phyloP scores from a whole-genome alignment of 2,888 invertebrate species.

The Caenorhabditis zanzibari region DNA sequence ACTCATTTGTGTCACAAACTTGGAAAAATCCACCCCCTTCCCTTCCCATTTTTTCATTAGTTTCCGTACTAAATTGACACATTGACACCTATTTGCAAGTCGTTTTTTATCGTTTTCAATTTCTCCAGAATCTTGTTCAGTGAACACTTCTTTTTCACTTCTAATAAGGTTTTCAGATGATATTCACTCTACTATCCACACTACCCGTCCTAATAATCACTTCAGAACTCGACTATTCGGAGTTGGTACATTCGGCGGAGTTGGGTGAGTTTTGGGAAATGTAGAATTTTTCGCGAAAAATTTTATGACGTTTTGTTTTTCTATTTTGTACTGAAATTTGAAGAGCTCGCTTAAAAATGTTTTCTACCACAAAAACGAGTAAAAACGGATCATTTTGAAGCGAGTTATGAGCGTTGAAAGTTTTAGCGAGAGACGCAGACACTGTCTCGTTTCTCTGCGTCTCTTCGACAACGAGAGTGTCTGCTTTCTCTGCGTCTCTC shows the following conservation, averaged over 20 bases:
- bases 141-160: not conserved
- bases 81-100: conserved; percentile 31
- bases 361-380: no score
- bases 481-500: no score
- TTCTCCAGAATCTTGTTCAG: not conserved
- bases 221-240: conserved; percentile 59
- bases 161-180: conserved; percentile 54
- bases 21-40: not conserved
- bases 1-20: no score
- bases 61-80: conserved; percentile 29
- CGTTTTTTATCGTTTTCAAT: not conserved
- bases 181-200: conserved; percentile 64
- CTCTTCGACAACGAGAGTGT: no score
- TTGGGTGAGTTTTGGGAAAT: conserved; percentile 26
- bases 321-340: no score
- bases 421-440: no score
- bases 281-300: not conserved
- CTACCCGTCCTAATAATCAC: conserved; percentile 64
- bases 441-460: no score
- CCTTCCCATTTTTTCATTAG: conserved; percentile 14
- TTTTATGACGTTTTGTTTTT: no score
- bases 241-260: conserved; percentile 48
- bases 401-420: no score
- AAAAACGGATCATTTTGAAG: no score
- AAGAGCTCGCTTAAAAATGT: no score